Percentiles rank a stretch among this genome's conserved stretches.
Evolutionary conservation across 2,888 invertebrate species (phyloP).

Genomic region (Brenthis ino): DNA sequence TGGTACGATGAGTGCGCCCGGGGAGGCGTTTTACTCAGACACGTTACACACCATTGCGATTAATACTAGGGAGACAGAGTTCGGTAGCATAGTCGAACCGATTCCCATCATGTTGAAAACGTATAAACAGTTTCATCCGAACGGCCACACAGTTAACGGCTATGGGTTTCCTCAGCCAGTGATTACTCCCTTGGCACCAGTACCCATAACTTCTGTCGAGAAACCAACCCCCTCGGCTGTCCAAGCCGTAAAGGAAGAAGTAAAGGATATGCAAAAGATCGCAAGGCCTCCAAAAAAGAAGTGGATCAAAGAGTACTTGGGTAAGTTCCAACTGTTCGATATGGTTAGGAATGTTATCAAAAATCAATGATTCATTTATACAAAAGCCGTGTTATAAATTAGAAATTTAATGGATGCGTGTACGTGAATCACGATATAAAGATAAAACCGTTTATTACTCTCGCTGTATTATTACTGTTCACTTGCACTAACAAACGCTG

Average conservation of each 20-base stretch:
- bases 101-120: conserved; percentile 69
- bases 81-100: conserved; percentile 69
- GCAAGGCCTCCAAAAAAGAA: conserved; percentile 86
- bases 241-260: conserved; percentile 54
- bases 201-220: conserved; percentile 52
- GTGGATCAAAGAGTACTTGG: conserved; percentile 87
- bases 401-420: conserved; percentile 19
- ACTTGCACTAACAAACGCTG: conserved; percentile 7
- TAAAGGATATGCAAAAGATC: conserved; percentile 55
- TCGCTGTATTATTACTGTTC: conserved; percentile 10
- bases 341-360: conserved; percentile 9
- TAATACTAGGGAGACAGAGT: conserved; percentile 73
- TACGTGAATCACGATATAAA: conserved; percentile 15
- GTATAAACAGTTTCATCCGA: conserved; percentile 60
- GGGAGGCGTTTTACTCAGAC: conserved; percentile 61
- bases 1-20: conserved; percentile 66
- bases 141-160: conserved; percentile 54
- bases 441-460: conserved; percentile 13
- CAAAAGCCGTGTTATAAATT: conserved; percentile 16
- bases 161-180: conserved; percentile 52
- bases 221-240: conserved; percentile 53
- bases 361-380: conserved; percentile 15
- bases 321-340: conserved; percentile 61
- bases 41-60: conserved; percentile 70
- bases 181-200: conserved; percentile 50